Evolutionary conservation across 2,888 invertebrate genomes (phyloP).

Genomic region (Andrena dorsata): DNA sequence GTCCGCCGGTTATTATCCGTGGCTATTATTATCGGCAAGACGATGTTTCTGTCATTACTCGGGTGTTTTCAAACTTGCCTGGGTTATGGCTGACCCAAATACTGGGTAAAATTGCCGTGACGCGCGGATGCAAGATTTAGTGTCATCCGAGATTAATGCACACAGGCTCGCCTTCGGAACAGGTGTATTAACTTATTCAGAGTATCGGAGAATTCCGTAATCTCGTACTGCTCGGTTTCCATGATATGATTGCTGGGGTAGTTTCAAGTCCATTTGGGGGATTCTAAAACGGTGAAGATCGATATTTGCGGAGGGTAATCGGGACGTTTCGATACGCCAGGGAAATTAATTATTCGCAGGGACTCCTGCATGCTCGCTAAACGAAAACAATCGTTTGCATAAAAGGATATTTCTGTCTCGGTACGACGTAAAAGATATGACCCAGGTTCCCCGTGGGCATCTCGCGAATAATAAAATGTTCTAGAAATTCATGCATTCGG

Average conservation of each 20-base stretch:
- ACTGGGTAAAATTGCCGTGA: neutral
- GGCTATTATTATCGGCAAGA: neutral
- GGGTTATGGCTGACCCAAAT: neutral
- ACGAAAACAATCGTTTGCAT: constrained; percentile 26
- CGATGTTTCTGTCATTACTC: neutral
- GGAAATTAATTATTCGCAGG: neutral
- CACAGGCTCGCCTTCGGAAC: neutral
- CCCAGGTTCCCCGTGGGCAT: neutral
- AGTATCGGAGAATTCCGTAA: too few species aligned
- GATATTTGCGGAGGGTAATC: too few species aligned
- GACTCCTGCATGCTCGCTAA: neutral
- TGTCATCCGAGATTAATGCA: neutral
- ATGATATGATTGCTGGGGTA: too few species aligned
- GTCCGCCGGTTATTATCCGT: constrained; percentile 10
- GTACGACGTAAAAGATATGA: neutral
- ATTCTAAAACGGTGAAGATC: too few species aligned
- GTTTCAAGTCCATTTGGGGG: too few species aligned
- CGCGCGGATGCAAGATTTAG: neutral
- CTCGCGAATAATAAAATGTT: constrained; percentile 30
- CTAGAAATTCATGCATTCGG: constrained; percentile 18
- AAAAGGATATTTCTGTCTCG: neutral
- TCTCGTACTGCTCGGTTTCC: too few species aligned
- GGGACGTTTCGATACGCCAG: neutral
- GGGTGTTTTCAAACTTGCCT: neutral
- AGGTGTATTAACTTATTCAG: too few species aligned